Evolutionary conservation across 2,797 vertebrate species (phyloP).

Genomic region (Enteromius anoplus): DNA sequence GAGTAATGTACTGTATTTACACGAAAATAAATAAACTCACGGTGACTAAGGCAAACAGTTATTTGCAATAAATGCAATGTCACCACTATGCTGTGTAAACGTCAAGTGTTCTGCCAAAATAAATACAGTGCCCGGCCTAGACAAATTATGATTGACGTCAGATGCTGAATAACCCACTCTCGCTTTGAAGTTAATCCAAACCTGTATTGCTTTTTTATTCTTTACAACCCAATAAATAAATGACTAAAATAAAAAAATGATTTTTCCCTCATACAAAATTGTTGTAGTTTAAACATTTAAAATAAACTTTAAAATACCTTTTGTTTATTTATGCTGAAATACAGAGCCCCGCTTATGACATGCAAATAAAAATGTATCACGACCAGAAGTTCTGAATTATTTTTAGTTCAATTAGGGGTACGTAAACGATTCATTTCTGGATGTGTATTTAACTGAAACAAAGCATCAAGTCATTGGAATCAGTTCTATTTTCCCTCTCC

Average conservation of each 20-base stretch:
- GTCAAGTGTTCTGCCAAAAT: background rate
- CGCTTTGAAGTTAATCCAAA: background rate
- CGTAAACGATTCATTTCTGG: background rate
- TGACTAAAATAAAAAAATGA: too few relatives aligned
- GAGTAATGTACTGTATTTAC: background rate
- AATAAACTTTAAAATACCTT: background rate
- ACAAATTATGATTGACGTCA: background rate
- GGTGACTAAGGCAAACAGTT: background rate
- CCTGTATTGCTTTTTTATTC: background rate
- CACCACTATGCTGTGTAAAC: background rate
- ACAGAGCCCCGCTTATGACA: background rate
- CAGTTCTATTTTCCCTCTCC: background rate
- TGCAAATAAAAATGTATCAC: background rate
- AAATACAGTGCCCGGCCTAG: background rate
- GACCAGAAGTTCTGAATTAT: background rate
- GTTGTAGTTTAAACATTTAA: background rate
- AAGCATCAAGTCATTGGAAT: background rate
- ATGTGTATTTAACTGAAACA: background rate
- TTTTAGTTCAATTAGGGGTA: background rate
- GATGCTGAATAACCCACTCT: too few relatives aligned
- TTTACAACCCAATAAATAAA: background rate
- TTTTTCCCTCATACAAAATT: background rate
- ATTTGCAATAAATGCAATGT: background rate
- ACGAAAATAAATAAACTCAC: background rate
- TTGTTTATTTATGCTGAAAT: background rate